Evolutionary conservation across 2,888 invertebrate species (phyloP).

Genomic region (Eupithecia pulchellata): DNA sequence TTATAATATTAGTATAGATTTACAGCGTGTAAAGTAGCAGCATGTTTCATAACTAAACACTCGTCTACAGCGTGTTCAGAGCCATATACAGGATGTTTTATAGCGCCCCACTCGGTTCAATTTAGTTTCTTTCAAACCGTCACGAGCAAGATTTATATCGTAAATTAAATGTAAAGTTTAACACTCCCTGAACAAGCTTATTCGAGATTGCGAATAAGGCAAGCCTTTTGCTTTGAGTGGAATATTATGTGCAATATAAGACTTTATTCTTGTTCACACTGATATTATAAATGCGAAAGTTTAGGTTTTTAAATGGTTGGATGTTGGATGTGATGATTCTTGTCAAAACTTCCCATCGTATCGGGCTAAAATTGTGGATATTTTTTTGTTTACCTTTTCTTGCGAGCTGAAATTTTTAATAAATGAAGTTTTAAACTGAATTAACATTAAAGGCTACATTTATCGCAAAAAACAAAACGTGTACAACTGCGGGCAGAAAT

Average conservation of each 20-base stretch:
- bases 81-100: neutral
- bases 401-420: too few species aligned
- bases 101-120: slow-evolving; percentile 5
- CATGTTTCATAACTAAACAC: neutral
- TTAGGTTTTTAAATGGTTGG: neutral
- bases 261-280: neutral
- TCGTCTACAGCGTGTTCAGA: neutral
- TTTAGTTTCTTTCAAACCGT: slow-evolving; percentile 12
- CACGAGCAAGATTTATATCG: slow-evolving; percentile 10
- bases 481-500: too few species aligned
- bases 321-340: too few species aligned
- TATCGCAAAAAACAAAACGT: too few species aligned
- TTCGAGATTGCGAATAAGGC: neutral
- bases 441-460: too few species aligned
- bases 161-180: slow-evolving; percentile 21
- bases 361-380: too few species aligned
- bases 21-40: neutral
- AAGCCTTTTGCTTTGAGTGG: neutral
- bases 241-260: slow-evolving; percentile 1
- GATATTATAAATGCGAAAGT: neutral
- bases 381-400: too few species aligned
- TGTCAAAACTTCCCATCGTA: too few species aligned
- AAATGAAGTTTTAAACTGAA: too few species aligned
- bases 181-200: slow-evolving; percentile 8
- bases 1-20: too few species aligned